Conservation (phyloP, 2,888 invertebrate species). For the Ectropis crepuscularia region DNA sequence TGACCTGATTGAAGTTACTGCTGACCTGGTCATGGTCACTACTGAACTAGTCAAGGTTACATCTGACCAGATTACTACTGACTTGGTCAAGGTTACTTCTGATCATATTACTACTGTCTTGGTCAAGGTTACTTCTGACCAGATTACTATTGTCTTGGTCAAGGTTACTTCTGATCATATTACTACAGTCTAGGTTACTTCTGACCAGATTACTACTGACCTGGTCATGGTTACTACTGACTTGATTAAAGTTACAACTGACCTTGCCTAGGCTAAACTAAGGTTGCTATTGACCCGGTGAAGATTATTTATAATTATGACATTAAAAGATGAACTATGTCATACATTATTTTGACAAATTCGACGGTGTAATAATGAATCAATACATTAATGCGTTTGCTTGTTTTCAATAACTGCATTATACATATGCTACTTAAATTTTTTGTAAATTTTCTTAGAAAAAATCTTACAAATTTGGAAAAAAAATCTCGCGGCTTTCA, state of each 20-base stretch:
- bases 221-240: not conserved
- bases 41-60: no score
- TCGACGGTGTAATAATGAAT: no score
- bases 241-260: not conserved
- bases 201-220: not conserved
- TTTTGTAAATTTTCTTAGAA: no score
- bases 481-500: constrained; percentile 7
- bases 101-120: constrained; percentile 1
- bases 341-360: no score
- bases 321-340: no score
- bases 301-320: no score
- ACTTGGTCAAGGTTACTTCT: not conserved
- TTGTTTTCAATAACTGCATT: no score
- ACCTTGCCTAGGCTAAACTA: not conserved
- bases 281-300: no score
- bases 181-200: constrained; percentile 1
- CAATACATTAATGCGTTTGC: no score
- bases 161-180: not conserved
- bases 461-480: not conserved
- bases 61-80: not conserved
- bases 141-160: not conserved
- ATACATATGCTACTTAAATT: no score
- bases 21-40: not conserved
- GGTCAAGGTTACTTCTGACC: not conserved
- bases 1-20: no score